phyloP scores from a whole-genome alignment of 1,140 invertebrate species.

The Hydropsyche tenuis region DNA sequence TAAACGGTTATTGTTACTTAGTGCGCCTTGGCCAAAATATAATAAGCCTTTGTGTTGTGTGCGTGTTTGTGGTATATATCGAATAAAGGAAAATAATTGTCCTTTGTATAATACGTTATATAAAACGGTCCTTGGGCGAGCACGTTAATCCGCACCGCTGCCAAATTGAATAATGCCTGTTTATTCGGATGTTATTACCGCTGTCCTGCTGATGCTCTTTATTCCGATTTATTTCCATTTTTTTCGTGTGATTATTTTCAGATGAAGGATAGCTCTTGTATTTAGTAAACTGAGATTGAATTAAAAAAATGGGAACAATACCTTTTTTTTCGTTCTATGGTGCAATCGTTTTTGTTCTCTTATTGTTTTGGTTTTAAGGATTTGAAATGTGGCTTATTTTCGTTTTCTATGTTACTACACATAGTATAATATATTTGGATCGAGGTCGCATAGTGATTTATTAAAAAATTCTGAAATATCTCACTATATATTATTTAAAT shows the following conservation, averaged over 20 bases:
- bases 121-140: slow-evolving; percentile 9
- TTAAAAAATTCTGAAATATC: too few species aligned
- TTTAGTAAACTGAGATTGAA: too few species aligned
- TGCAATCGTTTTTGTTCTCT: too few species aligned
- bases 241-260: background rate
- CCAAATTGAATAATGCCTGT: slow-evolving; percentile 21
- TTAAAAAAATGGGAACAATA: too few species aligned
- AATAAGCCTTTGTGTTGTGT: slow-evolving; percentile 15
- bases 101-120: background rate
- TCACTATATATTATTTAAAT: too few species aligned
- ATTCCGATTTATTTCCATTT: slow-evolving; percentile 10
- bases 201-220: background rate
- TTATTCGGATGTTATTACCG: slow-evolving; percentile 6
- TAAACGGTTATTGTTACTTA: background rate
- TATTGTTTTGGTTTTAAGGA: too few species aligned
- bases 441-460: too few species aligned
- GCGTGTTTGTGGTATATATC: background rate
- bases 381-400: too few species aligned
- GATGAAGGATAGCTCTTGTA: background rate
- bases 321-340: too few species aligned
- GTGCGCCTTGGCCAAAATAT: slow-evolving; percentile 7
- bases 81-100: slow-evolving; percentile 19
- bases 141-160: slow-evolving; percentile 10
- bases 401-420: too few species aligned
- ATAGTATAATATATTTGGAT: too few species aligned